Conservation (phyloP, 2,888 invertebrate species). For the Pharmacophagus antenor region DNA sequence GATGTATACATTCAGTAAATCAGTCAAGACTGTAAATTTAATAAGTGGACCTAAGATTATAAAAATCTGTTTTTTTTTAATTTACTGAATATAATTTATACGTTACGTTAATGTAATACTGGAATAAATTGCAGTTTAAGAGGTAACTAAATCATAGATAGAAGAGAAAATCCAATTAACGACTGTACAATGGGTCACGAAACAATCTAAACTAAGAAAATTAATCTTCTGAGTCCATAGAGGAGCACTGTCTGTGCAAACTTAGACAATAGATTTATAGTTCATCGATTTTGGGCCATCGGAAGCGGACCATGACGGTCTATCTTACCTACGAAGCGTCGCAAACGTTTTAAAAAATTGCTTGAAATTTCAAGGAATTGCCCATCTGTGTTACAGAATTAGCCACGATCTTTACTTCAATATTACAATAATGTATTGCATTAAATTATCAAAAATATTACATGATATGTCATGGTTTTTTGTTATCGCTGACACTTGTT, state of each 20-base stretch:
- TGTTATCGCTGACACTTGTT: no score
- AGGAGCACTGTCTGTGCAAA: slow-evolving; percentile 76
- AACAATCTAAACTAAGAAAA: slow-evolving; percentile 82
- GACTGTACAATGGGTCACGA: slow-evolving; percentile 80
- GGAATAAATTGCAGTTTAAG: slow-evolving; percentile 53
- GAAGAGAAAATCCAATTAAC: slow-evolving; percentile 79
- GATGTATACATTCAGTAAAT: no score
- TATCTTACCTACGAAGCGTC: slow-evolving; percentile 40
- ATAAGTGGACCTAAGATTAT: no score
- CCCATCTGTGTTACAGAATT: not conserved
- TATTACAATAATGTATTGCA: no score
- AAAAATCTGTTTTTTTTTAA: no score
- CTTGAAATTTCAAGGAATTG: not conserved
- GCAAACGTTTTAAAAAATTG: slow-evolving; percentile 33
- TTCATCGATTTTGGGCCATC: slow-evolving; percentile 77
- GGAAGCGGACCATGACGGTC: slow-evolving; percentile 54
- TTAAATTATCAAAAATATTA: no score
- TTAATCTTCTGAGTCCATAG: slow-evolving; percentile 79
- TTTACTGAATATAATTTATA: not conserved
- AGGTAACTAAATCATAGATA: slow-evolving; percentile 76
- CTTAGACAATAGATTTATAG: slow-evolving; percentile 81
- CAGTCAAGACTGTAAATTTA: no score
- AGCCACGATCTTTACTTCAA: not conserved
- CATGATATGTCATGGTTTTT: no score
- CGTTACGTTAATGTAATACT: slow-evolving; percentile 44